These are phyloP conservation scores for Pomatostomus ruficeps DNA, from an alignment of 2,113 vertebrate genomes.

Conservation along the genomic window DNA sequence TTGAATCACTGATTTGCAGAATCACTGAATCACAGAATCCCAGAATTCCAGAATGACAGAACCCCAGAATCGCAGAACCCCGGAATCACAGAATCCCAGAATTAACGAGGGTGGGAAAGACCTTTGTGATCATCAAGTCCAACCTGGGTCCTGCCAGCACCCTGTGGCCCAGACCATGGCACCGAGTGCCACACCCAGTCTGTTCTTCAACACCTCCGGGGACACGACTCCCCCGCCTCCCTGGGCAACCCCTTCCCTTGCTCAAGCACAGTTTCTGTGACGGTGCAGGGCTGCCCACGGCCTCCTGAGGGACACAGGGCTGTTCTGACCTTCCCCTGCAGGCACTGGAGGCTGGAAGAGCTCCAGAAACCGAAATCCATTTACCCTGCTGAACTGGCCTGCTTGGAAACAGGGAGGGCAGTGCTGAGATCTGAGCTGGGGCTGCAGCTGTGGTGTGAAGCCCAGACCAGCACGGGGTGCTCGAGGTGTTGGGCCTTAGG, in stretches of 20 bases:
- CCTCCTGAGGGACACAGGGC: fast-evolving
- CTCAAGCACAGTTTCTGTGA: fast-evolving
- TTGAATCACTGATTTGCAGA: too few relatives aligned
- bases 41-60: neutral
- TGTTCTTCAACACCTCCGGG: neutral
- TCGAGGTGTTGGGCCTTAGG: neutral
- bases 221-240: neutral
- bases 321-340: fast-evolving
- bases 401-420: neutral
- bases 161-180: neutral
- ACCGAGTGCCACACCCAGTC: neutral
- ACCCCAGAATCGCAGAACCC: neutral
- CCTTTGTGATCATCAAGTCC: neutral
- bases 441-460: neutral
- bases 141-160: too few relatives aligned
- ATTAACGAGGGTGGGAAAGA: neutral
- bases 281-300: neutral
- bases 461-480: neutral
- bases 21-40: neutral
- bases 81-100: neutral
- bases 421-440: neutral
- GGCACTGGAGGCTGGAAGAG: neutral
- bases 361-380: neutral
- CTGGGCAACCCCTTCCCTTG: neutral
- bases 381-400: neutral